A percentile compares a stretch with the other conserved stretches of the same genome.
phyloP scores from a whole-genome alignment of 2,113 vertebrate species.

The Ammodytes dubius region DNA sequence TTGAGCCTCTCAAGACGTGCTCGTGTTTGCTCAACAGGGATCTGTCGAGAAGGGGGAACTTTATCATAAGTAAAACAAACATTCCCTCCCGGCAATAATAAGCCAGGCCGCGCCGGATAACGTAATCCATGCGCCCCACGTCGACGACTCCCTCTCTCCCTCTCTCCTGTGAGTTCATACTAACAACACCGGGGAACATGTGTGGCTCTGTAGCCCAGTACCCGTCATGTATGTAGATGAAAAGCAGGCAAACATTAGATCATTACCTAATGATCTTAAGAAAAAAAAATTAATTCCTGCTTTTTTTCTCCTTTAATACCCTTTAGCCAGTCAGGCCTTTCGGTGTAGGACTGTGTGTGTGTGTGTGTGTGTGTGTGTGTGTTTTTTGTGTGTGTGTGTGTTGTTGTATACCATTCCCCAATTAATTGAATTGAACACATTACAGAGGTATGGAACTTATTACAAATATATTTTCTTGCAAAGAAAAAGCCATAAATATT shows the following conservation, averaged over 20 bases:
- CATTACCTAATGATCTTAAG: constrained; percentile 21
- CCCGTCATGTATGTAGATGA: constrained; percentile 29
- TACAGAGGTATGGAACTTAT: constrained; percentile 41
- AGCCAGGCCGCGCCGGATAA: constrained; percentile 41
- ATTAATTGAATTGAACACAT: constrained; percentile 43
- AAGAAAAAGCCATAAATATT: constrained; percentile 58
- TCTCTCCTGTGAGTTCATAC: constrained; percentile 31
- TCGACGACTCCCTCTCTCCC: background rate
- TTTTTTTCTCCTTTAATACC: background rate
- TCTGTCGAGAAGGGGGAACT: constrained; percentile 52
- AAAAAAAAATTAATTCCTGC: too few relatives aligned
- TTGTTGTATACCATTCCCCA: constrained; percentile 25
- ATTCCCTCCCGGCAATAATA: constrained; percentile 58
- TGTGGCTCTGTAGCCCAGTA: constrained; percentile 17
- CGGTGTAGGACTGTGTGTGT: constrained; percentile 5
- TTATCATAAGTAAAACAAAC: constrained; percentile 75
- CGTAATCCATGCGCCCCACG: constrained; percentile 49
- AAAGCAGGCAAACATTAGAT: constrained; percentile 56
- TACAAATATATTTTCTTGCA: constrained; percentile 37
- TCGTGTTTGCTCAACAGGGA: constrained; percentile 49
- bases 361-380: constrained; percentile 29
- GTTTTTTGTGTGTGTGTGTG: constrained; percentile 22
- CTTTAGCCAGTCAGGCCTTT: background rate
- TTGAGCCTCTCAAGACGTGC: constrained; percentile 50
- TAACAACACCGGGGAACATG: constrained; percentile 42